Evolutionary conservation across 2,888 invertebrate genomes (phyloP), one percentile per base, ranked within the genome.

Genomic region (Lithophane semibrunnea): DNA sequence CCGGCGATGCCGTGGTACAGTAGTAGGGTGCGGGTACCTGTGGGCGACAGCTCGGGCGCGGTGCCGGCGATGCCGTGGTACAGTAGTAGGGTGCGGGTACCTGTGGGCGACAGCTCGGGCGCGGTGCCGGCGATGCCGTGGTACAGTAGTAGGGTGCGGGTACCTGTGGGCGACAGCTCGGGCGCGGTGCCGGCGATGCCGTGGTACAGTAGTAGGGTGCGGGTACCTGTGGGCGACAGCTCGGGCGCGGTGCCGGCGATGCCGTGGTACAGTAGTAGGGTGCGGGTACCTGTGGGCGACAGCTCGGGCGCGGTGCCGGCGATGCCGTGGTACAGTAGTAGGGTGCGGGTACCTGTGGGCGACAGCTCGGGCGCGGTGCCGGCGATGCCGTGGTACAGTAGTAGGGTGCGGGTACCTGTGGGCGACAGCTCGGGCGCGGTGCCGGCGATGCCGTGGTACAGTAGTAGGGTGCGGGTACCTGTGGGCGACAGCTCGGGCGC

Each of bases 131-230:
- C 99, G 93, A 99, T 99, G 83, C 99, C 99, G 87, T 29, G 29
- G 1, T 29, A 29, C 29, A 29, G 29, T 29, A 29, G 29, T 29
- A 29, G 29, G 29, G 29, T 29, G n/a, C 29, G 29, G 29, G n/a
- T n/a, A 91, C 92, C 89, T 0, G 83, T 44, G 24, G 82, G 91
- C 56, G 77, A 66, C 24, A 67, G 73, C 86, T 97, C 94, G 63
- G 97, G 94, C 78, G 97, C 98, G 49, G 99, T 99, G 80, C 99
- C 99, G 24, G 99, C 99, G 93, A 99, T 99, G 83, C 99, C 99
- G 87, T 29, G 29, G 1, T 29, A 29, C 29, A 29, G 29, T 29
- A 29, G 29, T 29, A 29, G 29, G 29, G 29, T 29, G n/a, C 29
- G 29, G 29, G n/a, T n/a, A 91, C 92, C 89, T 0, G 83, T 44